Percentiles rank a stretch among this genome's conserved stretches.
These are phyloP conservation scores for Trichechus manatus DNA, from an alignment of 2,113 vertebrate genomes.

Conservation along the genomic window DNA sequence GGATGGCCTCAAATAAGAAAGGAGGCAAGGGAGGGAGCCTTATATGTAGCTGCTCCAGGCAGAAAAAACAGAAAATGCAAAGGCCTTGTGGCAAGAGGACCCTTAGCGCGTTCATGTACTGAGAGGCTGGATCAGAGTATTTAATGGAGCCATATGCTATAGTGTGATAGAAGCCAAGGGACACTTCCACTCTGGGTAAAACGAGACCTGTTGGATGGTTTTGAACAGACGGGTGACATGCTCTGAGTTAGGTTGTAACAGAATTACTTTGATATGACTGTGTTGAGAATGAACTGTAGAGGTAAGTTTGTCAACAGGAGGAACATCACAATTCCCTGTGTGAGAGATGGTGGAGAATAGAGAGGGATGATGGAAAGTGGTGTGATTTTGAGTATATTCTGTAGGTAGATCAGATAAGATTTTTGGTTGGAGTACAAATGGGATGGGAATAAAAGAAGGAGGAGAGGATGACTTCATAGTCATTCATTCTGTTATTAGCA, in stretches of 20 bases:
- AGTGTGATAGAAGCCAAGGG: too few relatives aligned
- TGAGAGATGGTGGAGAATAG: background rate
- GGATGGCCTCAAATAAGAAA: background rate
- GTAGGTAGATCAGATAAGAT: background rate
- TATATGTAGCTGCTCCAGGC: background rate
- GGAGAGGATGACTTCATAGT: background rate
- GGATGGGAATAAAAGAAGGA: background rate
- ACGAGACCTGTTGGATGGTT: background rate
- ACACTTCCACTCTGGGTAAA: background rate
- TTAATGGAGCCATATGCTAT: background rate
- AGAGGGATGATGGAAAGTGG: background rate
- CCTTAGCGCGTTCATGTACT: background rate
- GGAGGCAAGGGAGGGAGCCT: background rate
- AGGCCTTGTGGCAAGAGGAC: background rate
- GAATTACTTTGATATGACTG: background rate
- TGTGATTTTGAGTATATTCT: background rate
- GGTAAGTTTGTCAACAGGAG: background rate
- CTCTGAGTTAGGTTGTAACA: background rate
- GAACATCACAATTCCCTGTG: background rate
- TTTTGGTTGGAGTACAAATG: background rate
- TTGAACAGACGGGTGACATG: rapidly evolving
- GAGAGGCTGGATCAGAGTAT: too few relatives aligned
- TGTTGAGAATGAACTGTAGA: background rate
- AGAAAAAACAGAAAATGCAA: background rate
- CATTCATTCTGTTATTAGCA: background rate